Percentiles rank a stretch among this genome's conserved stretches.
Conservation (phyloP, 2,797 vertebrate genomes). For the Pseudochaenichthys georgianus region DNA sequence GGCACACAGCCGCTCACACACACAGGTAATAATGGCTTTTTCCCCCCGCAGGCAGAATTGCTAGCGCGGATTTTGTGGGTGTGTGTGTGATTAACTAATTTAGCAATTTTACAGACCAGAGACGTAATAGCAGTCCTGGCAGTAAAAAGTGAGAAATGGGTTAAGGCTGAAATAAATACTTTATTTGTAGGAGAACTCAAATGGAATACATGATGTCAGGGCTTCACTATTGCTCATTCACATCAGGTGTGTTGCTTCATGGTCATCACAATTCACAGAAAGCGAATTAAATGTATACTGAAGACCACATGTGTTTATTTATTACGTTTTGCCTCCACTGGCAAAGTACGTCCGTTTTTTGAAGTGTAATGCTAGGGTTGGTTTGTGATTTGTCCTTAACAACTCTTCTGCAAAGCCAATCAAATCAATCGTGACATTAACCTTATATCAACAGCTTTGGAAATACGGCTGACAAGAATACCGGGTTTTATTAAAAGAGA, state of each 20-base stretch:
- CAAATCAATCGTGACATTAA: neutral
- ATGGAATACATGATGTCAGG: conserved; percentile 16
- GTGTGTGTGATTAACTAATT: conserved; percentile 17
- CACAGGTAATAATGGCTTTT: conserved; percentile 24
- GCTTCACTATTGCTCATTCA: conserved; percentile 24
- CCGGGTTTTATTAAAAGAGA: no score
- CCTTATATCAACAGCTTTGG: neutral
- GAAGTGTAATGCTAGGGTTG: neutral
- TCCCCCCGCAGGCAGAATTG: conserved; percentile 25
- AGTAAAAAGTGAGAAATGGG: conserved; percentile 4
- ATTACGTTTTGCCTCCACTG: neutral
- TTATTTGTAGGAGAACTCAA: conserved; percentile 9
- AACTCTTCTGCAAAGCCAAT: neutral
- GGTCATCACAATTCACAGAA: neutral
- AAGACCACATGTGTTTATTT: conserved; percentile 8
- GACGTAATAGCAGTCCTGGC: neutral
- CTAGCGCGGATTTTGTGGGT: conserved; percentile 19
- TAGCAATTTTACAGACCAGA: conserved; percentile 10
- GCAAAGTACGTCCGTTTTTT: neutral
- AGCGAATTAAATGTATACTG: neutral
- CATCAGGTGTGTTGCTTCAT: conserved; percentile 15
- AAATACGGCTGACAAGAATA: no score
- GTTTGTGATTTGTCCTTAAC: neutral
- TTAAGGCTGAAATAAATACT: conserved; percentile 15
- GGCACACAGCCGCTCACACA: conserved; percentile 27